Evolutionary conservation across 2,888 invertebrate genomes (phyloP), one percentile per base, ranked within the genome.

Genomic region (Heliconius charithonia): DNA sequence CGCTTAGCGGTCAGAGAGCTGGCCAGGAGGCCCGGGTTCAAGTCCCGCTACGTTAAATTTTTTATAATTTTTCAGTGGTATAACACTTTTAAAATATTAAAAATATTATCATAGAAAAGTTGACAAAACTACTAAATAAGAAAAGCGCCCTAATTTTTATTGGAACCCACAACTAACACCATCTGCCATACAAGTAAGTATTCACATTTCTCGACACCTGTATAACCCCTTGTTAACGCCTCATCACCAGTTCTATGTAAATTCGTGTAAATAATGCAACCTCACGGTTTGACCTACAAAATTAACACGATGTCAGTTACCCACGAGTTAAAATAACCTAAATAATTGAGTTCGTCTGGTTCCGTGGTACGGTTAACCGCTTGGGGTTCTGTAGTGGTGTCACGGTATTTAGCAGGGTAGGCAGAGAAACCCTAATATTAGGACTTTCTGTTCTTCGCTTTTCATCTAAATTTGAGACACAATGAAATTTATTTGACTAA

Each of bases 261-360:
- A 77, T 77, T 71, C 41, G 63, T 71, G 45, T 76, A 59, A 67
- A 76, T 77, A 77, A 77, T 77, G 76, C 51, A 77, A 29, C 37
- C 71, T n/a, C 76, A 77, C 70, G 70, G n/a, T 63, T n/a, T 71
- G 76, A 77, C 76, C 76, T 77, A 71, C 62, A 71, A 77, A 77
- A 51, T 51, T 66, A 66, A 27, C 45, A 27, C 22, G 25, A 41
- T 25, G 69, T 41, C 67, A 22, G 37, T 37, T 41, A 69, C 73
- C 73, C 37, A 74, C 63, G 27, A 63, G 66, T 66, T 75, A 45
- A 32, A 66, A 75, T 72, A 59, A 72, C 71, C 56, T 56, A 56
- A 72, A 72, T 72, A 72, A 56, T 56, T 71, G 29, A 41, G 12
- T 3, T 16, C 32, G 13, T n/a, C 10, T 63, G 25, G 25, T 63